A percentile compares a stretch with the other conserved stretches of the same genome.
Conservation (phyloP, 2,113 vertebrate genomes). For the Asarcornis scutulata region DNA sequence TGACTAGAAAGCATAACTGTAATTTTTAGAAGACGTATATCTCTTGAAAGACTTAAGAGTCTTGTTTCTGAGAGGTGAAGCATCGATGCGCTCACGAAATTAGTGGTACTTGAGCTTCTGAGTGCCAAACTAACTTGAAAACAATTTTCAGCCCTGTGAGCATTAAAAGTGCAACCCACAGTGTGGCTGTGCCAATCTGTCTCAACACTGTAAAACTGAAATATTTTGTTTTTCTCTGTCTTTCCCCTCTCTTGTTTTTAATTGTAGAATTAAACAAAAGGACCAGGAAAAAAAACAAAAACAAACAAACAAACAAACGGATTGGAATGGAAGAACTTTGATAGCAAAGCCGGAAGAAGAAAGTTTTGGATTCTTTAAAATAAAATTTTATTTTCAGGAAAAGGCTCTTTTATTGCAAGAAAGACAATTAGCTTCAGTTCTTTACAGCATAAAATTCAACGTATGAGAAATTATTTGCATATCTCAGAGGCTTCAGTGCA, state of each 20-base stretch:
- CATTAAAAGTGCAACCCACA: neutral
- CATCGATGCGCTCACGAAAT: neutral
- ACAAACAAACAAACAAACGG: neutral
- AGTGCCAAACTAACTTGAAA: neutral
- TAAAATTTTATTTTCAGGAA: neutral
- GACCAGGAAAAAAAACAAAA: neutral
- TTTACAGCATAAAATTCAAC: neutral
- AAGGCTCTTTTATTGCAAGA: neutral
- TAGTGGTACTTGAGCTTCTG: neutral
- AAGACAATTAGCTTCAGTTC: neutral
- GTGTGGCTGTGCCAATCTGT: neutral
- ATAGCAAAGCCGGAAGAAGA: neutral
- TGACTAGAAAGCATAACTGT: neutral
- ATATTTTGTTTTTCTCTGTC: neutral
- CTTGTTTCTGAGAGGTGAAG: neutral
- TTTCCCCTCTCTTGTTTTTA: neutral
- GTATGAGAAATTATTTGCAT: neutral
- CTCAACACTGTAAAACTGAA: neutral
- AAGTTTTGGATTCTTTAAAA: neutral
- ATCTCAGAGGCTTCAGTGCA: neutral
- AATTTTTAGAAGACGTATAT: rapidly evolving
- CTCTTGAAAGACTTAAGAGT: neutral
- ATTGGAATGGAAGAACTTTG: neutral
- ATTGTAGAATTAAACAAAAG: neutral
- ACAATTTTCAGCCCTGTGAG: neutral